Base-by-base conservation (phyloP, 92 coral and sea anemone genomes). In the Ricordea florida region DNA sequence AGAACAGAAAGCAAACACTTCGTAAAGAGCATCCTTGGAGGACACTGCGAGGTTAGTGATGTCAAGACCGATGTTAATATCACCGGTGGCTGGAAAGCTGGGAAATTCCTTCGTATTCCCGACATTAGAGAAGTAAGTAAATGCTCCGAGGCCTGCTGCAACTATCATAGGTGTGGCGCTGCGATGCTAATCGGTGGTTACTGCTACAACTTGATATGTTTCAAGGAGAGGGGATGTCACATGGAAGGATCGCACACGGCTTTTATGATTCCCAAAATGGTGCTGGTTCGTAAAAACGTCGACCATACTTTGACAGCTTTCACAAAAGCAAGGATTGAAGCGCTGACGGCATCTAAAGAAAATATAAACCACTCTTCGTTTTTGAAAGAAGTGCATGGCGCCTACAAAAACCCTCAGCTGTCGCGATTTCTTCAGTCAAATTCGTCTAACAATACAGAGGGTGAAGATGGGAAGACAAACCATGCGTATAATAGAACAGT, bases 71-170 rank as follows among this genome's bases (percentile, higher is more conserved):
- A 90, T 47, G 98, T 94, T 6, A 94, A 87, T 36, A 66, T 94
- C 10, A 92, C 87, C 0, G 97, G 91, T 10, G 98, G 98, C 18
- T 94, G 93, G 87, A 49, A 74, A 14, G 87, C 98, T 24, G 98
- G 98, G 28, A 89, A 94, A 66, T 94, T 91, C 50, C 82, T 86
- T 57, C 87, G 88, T 44, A 82, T 82, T 38, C 85, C 87, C 17
- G 80, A 78, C 18, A 78, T 94, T 2, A 74, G 55, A 21, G 72
- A 78, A 27, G 74, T 86, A 61, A 69, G 62, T 13, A 70, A 26
- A 50, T 94, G 98, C 46, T 71, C 85, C 10, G 86, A 88, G 33
- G 80, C 72, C 23, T 94, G 98, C 52, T 94, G 98, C 58, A 72
- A 69, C 10, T 86, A 82, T 52, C 63, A 72, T 21, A 87, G 90